phyloP scores from a whole-genome alignment of 92 coral and sea anemone species.

The Bergia sp. region DNA sequence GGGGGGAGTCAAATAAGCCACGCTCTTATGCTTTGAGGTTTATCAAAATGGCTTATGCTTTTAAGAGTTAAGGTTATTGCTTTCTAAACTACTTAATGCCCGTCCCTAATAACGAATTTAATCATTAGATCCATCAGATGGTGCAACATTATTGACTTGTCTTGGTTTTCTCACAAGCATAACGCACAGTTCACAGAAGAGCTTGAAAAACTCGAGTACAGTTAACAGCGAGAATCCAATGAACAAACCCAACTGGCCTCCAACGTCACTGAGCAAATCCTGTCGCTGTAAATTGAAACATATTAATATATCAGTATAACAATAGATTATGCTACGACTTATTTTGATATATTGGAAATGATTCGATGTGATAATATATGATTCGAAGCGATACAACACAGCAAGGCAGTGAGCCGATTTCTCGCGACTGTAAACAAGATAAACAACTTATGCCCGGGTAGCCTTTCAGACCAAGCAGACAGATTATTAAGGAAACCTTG shows the following conservation, averaged over 20 bases:
- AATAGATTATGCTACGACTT: neutral
- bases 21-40: too few species aligned
- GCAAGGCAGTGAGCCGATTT: too few species aligned
- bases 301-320: neutral
- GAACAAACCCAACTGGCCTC: neutral
- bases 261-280: neutral
- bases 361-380: neutral
- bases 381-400: too few species aligned
- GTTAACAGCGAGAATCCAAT: neutral
- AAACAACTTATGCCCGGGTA: too few species aligned
- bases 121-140: neutral
- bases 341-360: neutral
- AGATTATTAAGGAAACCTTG: too few species aligned
- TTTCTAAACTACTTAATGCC: too few species aligned
- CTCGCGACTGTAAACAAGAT: too few species aligned
- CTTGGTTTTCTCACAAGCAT: neutral
- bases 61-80: too few species aligned
- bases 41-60: too few species aligned
- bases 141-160: neutral
- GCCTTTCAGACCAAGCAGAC: too few species aligned
- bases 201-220: neutral
- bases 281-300: neutral
- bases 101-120: neutral
- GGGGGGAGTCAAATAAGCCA: too few species aligned
- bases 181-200: neutral